Conservation (phyloP, 2,113 vertebrate genomes). For the Corvus cornix region DNA sequence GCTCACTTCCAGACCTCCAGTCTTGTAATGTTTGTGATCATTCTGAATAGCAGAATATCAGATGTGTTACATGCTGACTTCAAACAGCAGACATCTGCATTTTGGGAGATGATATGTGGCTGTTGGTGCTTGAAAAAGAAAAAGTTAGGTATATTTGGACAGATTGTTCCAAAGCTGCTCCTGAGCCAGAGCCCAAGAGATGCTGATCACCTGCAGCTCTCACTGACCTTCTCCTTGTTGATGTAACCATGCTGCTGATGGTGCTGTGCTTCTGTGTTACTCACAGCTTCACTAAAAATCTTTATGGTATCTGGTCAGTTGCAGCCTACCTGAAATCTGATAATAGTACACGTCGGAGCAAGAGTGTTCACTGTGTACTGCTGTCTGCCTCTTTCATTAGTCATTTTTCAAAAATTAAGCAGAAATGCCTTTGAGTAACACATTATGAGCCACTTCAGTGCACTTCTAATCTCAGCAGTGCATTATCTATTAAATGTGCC, state of each 20-base stretch:
- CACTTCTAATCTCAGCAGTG: not conserved
- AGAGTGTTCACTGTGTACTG: not conserved
- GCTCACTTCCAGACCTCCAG: not conserved
- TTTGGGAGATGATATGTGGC: not conserved
- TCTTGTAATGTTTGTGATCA: not conserved
- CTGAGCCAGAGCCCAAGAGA: not conserved
- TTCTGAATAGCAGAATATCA: not conserved
- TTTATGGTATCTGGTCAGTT: not conserved
- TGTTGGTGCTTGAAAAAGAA: not conserved
- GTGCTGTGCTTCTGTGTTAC: not conserved
- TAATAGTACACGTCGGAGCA: accelerated
- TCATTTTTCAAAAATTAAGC: not conserved
- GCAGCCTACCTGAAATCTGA: not conserved
- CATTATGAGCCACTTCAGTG: not conserved
- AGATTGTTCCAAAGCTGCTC: not conserved
- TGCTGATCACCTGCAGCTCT: not conserved
- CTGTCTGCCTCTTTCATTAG: not conserved
- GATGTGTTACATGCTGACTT: not conserved
- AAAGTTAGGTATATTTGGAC: not conserved
- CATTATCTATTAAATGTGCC: not conserved
- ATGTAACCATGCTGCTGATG: not conserved
- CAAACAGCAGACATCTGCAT: not conserved
- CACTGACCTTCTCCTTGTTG: not conserved
- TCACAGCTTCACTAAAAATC: not conserved
- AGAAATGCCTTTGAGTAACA: not conserved